A percentile compares a stretch with the other conserved stretches of the same genome.
These are phyloP conservation scores for Odontothrips loti DNA, from an alignment of 2,888 invertebrate species.

Conservation along the genomic window DNA sequence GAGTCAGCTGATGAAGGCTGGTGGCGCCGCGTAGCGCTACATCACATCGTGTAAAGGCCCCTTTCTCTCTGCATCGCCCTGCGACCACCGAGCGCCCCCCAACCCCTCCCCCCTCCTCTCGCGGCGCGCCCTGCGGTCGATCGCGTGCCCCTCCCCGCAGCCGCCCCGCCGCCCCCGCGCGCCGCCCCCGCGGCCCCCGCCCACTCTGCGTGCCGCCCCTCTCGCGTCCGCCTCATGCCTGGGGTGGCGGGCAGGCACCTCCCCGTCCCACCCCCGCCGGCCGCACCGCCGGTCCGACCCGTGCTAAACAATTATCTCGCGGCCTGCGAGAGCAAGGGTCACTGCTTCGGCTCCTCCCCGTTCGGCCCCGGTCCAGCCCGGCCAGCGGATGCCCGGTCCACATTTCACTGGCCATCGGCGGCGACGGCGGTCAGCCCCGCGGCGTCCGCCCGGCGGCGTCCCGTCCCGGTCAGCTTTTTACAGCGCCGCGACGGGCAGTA, in stretches of 20 bases:
- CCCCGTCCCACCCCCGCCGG: constrained; percentile 38
- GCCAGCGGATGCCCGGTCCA: constrained; percentile 34
- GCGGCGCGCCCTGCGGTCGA: constrained; percentile 36
- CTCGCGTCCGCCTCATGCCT: constrained; percentile 42
- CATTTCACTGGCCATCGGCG: not conserved
- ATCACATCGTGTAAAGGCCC: too few species aligned
- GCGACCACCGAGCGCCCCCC: not conserved
- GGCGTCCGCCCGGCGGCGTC: constrained; percentile 29
- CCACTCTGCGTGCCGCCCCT: constrained; percentile 43
- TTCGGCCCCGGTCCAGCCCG: constrained; percentile 33
- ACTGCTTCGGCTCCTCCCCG: constrained; percentile 28
- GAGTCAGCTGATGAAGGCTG: constrained; percentile 9
- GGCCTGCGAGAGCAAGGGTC: constrained; percentile 32
- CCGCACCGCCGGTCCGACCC: constrained; percentile 39
- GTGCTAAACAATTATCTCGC: constrained; percentile 33
- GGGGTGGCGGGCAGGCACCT: constrained; percentile 32
- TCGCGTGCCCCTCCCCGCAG: constrained; percentile 41
- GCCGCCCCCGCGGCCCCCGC: constrained; percentile 37
- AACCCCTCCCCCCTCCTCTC: not conserved
- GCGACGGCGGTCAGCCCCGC: constrained; percentile 31
- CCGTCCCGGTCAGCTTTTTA: constrained; percentile 23
- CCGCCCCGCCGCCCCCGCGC: constrained; percentile 38
- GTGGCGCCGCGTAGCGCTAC: too few species aligned
- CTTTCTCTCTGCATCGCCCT: not conserved
- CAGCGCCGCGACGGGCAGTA: constrained; percentile 29